phyloP scores from a whole-genome alignment of 1,140 invertebrate species.

The Thrips palmi region DNA sequence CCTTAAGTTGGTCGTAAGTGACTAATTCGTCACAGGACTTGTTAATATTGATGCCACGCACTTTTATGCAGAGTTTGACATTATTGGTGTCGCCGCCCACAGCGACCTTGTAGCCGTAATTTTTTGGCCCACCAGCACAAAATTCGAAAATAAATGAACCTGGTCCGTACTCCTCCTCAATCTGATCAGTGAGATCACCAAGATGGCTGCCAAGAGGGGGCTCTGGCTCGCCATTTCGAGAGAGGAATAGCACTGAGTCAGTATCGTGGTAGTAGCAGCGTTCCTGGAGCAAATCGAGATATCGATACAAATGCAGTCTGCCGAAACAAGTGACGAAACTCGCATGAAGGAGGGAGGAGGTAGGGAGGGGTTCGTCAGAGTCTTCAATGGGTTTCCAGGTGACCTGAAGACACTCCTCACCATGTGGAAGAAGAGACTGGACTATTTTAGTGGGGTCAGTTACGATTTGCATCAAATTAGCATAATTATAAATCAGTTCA shows the following conservation, averaged over 20 bases:
- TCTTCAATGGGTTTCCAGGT: constrained; percentile 16
- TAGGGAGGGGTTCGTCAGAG: background rate
- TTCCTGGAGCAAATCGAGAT: constrained; percentile 19
- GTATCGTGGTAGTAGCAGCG: constrained; percentile 25
- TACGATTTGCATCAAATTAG: no score
- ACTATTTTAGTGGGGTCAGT: no score
- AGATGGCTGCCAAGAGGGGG: constrained; percentile 17
- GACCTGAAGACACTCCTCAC: no score
- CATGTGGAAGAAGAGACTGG: no score
- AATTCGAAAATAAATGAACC: constrained; percentile 18
- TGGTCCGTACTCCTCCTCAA: constrained; percentile 16
- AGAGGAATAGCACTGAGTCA: constrained; percentile 20
- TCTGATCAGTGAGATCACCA: constrained; percentile 20
- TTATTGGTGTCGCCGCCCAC: no score
- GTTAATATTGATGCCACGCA: no score
- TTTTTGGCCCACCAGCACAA: constrained; percentile 19
- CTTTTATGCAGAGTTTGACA: no score
- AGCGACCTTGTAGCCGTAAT: constrained; percentile 15
- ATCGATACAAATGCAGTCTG: constrained; percentile 21
- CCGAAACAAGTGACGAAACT: constrained; percentile 23
- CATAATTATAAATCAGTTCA: no score
- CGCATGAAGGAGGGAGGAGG: constrained; percentile 21
- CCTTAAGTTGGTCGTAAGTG: no score
- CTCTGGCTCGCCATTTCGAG: constrained; percentile 10
- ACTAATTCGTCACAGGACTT: no score